Percentiles rank a stretch among this genome's conserved stretches.
These are phyloP conservation scores for Chaetops frenatus DNA, from an alignment of 2,113 vertebrate genomes.

Conservation along the genomic window DNA sequence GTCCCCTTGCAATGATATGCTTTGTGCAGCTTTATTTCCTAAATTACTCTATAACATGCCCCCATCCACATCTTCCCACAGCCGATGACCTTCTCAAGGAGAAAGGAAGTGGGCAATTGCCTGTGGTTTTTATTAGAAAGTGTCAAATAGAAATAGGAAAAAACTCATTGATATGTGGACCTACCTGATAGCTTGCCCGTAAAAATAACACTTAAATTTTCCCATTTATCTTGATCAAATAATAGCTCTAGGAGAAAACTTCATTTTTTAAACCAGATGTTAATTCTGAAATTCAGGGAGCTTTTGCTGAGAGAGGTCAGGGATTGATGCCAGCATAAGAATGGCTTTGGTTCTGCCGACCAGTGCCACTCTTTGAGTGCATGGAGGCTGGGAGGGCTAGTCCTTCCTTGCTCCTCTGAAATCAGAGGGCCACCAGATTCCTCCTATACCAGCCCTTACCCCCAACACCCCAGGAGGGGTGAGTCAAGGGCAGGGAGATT, in stretches of 20 bases:
- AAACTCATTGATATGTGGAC: fast-evolving
- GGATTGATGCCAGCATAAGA: background rate
- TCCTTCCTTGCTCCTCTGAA: background rate
- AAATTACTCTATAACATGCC: background rate
- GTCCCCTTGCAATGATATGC: background rate
- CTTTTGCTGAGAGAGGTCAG: background rate
- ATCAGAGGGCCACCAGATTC: no score
- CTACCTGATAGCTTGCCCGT: background rate
- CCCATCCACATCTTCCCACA: background rate
- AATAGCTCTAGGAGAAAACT: background rate
- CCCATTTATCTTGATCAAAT: background rate
- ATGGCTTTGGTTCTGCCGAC: background rate
- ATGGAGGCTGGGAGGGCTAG: background rate
- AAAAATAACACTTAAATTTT: background rate
- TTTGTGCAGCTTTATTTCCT: background rate
- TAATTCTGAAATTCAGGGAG: background rate
- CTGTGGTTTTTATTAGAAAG: background rate
- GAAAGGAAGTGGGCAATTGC: background rate
- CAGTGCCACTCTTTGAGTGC: background rate
- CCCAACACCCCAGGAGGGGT: background rate
- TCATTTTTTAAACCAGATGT: background rate
- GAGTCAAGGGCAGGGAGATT: background rate
- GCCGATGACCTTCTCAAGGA: background rate
- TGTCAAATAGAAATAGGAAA: background rate
- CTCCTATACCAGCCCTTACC: background rate